Evolutionary conservation across 1,140 invertebrate species (phyloP).

Genomic region (Alviniconcha marisindica): DNA sequence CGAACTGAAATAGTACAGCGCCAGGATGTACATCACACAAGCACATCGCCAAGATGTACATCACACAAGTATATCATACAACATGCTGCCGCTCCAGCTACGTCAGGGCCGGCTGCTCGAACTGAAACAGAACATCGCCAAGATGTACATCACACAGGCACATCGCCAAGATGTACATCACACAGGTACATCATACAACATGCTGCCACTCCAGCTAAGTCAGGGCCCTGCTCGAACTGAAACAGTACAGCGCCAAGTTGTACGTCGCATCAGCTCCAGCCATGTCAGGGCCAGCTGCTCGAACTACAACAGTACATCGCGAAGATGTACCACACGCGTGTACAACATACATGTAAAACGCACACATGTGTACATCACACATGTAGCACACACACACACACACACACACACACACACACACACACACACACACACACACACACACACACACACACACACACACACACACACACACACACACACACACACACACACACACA

Average conservation of each 20-base stretch:
- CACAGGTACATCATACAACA: background rate
- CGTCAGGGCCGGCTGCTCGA: conserved; percentile 14
- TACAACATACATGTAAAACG: background rate
- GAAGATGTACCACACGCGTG: background rate
- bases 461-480: background rate
- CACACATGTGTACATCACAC: too few relatives aligned
- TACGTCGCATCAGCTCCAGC: conserved; percentile 78
- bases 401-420: background rate
- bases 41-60: background rate
- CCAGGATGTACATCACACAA: too few relatives aligned
- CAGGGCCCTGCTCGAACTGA: conserved; percentile 1
- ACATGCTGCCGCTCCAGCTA: too few relatives aligned
- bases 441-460: background rate
- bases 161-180: background rate
- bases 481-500: background rate
- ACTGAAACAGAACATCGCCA: too few relatives aligned
- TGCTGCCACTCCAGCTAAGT: too few relatives aligned
- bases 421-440: conserved; percentile 16
- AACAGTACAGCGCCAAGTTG: too few relatives aligned
- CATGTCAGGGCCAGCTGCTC: conserved; percentile 78
- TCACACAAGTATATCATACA: too few relatives aligned
- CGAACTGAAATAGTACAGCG: too few relatives aligned
- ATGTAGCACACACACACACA: background rate
- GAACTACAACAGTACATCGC: background rate
- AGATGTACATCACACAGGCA: background rate